A percentile compares a stretch with the other conserved stretches of the same genome.
These are phyloP conservation scores for Diploscapter pachys DNA, from an alignment of 1,140 invertebrate species.

Conservation along the genomic window DNA sequence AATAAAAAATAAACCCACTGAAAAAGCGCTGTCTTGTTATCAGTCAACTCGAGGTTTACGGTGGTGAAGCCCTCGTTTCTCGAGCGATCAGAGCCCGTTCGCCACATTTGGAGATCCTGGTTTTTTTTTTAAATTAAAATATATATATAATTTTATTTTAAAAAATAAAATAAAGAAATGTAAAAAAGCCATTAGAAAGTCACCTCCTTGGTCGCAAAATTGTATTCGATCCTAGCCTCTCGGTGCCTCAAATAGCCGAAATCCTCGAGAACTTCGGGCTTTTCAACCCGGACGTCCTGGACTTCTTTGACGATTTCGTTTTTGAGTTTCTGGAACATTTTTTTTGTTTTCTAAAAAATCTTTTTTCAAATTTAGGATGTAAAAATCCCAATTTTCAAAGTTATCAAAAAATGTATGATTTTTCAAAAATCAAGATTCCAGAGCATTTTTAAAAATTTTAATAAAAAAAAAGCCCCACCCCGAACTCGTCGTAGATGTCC, in stretches of 20 bases:
- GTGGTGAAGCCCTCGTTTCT: conserved; percentile 42
- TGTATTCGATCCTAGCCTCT: conserved; percentile 36
- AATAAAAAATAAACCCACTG: conserved; percentile 25
- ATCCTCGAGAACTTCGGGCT: conserved; percentile 26
- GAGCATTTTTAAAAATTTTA: background rate
- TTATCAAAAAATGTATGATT: too few species aligned
- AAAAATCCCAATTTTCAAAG: too few species aligned
- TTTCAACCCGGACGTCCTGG: conserved; percentile 20
- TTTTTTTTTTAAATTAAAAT: background rate
- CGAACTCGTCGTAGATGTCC: conserved; percentile 17
- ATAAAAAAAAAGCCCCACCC: conserved; percentile 22
- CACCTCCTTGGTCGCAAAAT: conserved; percentile 35
- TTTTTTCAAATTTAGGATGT: conserved; percentile 14
- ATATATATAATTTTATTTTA: background rate
- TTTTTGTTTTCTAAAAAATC: background rate
- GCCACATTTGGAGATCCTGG: conserved; percentile 33
- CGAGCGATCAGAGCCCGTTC: conserved; percentile 36
- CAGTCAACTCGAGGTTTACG: conserved; percentile 21
- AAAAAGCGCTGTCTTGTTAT: conserved; percentile 34
- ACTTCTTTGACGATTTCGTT: too few species aligned
- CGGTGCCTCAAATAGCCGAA: conserved; percentile 30
- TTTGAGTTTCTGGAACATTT: too few species aligned
- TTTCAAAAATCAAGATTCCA: background rate
- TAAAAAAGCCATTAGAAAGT: background rate
- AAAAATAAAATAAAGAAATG: background rate